A percentile compares a stretch with the other conserved stretches of the same genome.
phyloP scores from a whole-genome alignment of 1,140 invertebrate species.

The Diploscapter pachys region DNA sequence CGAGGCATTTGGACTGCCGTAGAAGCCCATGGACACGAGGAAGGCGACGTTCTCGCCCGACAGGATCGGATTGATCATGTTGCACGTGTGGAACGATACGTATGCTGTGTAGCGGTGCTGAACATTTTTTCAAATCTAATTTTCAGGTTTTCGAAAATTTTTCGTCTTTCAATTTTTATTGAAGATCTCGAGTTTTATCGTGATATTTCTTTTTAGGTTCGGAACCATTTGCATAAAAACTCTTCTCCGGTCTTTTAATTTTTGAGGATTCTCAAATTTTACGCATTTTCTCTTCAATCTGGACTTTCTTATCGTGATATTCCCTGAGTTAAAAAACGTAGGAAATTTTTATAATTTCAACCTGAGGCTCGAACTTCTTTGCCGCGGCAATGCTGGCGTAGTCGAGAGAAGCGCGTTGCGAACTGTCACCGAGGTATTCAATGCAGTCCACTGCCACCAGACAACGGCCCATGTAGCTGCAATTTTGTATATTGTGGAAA shows the following conservation, averaged over 20 bases:
- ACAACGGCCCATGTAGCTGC: slow-evolving; percentile 41
- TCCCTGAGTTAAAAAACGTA: background rate
- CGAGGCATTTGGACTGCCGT: slow-evolving; percentile 37
- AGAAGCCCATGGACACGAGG: slow-evolving; percentile 45
- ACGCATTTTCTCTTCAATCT: too few species aligned
- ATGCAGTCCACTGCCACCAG: slow-evolving; percentile 38
- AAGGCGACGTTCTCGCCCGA: slow-evolving; percentile 43
- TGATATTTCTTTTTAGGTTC: too few species aligned
- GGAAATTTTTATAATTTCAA: too few species aligned
- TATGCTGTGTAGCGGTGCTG: slow-evolving; percentile 39
- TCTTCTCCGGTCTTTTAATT: too few species aligned
- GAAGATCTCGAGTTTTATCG: too few species aligned
- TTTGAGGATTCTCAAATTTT: too few species aligned
- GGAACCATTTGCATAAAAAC: too few species aligned
- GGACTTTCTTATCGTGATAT: slow-evolving; percentile 1
- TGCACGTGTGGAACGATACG: slow-evolving; percentile 43
- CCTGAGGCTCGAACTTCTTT: too few species aligned
- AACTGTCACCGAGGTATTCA: slow-evolving; percentile 25
- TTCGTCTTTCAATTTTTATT: background rate
- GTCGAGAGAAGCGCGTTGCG: background rate
- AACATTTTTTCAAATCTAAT: background rate
- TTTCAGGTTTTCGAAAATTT: background rate
- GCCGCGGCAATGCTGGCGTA: too few species aligned
- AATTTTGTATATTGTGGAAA: background rate
- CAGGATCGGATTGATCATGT: slow-evolving; percentile 44